These are phyloP conservation scores for Cantharis flavilabris DNA, from an alignment of 2,888 invertebrate genomes.

Conservation along the genomic window DNA sequence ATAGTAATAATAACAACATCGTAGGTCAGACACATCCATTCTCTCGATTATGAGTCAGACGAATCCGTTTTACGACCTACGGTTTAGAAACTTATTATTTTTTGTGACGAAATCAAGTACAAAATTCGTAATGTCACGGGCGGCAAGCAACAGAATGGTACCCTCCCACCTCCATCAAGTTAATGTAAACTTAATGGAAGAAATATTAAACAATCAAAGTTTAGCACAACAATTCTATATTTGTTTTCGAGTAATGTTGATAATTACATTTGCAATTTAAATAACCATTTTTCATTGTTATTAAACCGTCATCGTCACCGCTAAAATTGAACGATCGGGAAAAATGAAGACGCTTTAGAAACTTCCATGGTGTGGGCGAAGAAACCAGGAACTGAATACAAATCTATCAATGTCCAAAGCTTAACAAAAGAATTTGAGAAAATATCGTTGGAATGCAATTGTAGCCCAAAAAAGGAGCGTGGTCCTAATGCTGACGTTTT, in stretches of 20 bases:
- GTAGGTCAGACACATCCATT: conserved; percentile 21
- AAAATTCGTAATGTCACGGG: not conserved
- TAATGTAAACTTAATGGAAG: not conserved
- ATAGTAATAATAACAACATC: not conserved
- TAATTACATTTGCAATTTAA: not conserved
- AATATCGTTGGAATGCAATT: not conserved
- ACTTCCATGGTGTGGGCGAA: not conserved
- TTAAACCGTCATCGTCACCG: not conserved
- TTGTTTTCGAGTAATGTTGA: not conserved
- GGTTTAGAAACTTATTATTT: conserved; percentile 6
- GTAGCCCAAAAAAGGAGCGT: no score
- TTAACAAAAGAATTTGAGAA: not conserved
- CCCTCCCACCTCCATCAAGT: not conserved
- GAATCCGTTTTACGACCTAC: conserved; percentile 18
- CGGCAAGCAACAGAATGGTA: not conserved
- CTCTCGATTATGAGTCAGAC: conserved; percentile 10
- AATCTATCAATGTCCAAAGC: not conserved
- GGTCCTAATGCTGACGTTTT: no score
- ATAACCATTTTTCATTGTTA: not conserved
- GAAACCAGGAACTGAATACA: not conserved
- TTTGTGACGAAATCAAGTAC: conserved; percentile 3
- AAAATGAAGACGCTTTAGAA: not conserved
- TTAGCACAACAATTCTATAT: not conserved
- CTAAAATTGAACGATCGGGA: not conserved
- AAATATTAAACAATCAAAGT: not conserved